Evolutionary conservation across 2,888 invertebrate species (phyloP).

Genomic region (Drosophila imparisetae): DNA sequence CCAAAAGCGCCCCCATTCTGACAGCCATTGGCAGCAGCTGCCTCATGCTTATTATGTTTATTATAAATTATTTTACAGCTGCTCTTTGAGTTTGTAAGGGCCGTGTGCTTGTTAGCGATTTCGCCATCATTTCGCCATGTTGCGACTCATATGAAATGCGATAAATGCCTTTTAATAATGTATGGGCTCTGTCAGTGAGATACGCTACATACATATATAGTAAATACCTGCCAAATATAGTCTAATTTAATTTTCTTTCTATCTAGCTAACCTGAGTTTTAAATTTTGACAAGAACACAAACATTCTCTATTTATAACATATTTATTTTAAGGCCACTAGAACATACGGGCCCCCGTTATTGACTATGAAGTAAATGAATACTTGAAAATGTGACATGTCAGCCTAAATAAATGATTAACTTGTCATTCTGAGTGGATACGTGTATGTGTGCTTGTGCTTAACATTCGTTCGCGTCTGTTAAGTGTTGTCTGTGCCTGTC

Average conservation of each 20-base stretch:
- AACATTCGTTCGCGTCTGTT: slow-evolving; percentile 23
- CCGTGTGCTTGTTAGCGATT: slow-evolving; percentile 22
- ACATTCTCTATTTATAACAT: background rate
- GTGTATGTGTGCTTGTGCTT: slow-evolving; percentile 23
- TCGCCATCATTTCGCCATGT: slow-evolving; percentile 25
- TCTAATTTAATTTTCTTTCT: background rate
- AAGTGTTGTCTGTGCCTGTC: slow-evolving; percentile 54
- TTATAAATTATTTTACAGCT: slow-evolving; percentile 77
- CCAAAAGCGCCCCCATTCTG: slow-evolving; percentile 32
- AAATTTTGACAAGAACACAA: slow-evolving; percentile 11
- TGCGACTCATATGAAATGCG: slow-evolving; percentile 1
- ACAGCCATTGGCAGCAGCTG: slow-evolving; percentile 73
- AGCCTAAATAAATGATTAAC: slow-evolving; percentile 78
- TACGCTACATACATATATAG: background rate
- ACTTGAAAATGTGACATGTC: slow-evolving; percentile 78
- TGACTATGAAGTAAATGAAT: slow-evolving; percentile 68
- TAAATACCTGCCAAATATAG: background rate
- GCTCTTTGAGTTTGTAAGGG: slow-evolving; percentile 30
- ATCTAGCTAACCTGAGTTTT: background rate
- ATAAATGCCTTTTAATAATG: background rate
- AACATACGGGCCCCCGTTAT: slow-evolving; percentile 12
- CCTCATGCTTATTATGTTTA: slow-evolving; percentile 71
- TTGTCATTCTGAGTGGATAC: slow-evolving; percentile 61
- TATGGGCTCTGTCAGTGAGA: background rate
- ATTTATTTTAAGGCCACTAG: slow-evolving; percentile 31